phyloP scores from a whole-genome alignment of 2,888 invertebrate genomes.

The Desoria tigrina region DNA sequence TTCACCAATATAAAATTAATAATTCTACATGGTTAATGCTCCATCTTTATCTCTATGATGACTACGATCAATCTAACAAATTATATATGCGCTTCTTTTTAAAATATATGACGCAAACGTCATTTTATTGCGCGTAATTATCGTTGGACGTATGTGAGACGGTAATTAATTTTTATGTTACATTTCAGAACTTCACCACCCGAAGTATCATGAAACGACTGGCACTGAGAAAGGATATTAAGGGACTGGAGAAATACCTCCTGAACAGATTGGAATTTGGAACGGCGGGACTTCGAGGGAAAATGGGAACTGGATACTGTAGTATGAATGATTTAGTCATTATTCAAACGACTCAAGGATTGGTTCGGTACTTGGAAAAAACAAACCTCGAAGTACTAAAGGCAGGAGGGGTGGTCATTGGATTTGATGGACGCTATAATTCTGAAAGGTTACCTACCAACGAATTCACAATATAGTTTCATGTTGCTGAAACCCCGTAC shows the following conservation, averaged over 20 bases:
- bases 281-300: slow-evolving; percentile 87
- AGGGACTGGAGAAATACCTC: slow-evolving; percentile 24
- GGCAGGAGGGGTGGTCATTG: slow-evolving; percentile 69
- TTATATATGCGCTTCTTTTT: no score
- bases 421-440: slow-evolving; percentile 90
- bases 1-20: no score
- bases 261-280: slow-evolving; percentile 73
- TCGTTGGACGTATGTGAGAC: no score
- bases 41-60: no score
- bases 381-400: slow-evolving; percentile 59
- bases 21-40: no score
- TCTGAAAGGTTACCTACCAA: slow-evolving; percentile 71
- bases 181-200: neutral
- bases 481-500: neutral
- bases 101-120: no score
- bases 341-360: slow-evolving; percentile 90
- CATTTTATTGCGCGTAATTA: no score
- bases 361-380: slow-evolving; percentile 72
- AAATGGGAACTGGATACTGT: slow-evolving; percentile 89
- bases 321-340: slow-evolving; percentile 93
- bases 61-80: no score
- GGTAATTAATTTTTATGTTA: no score
- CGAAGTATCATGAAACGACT: neutral
- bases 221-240: neutral
- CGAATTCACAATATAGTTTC: no score